phyloP scores from a whole-genome alignment of 2,113 vertebrate genomes.

The Phrynocephalus versicolor region DNA sequence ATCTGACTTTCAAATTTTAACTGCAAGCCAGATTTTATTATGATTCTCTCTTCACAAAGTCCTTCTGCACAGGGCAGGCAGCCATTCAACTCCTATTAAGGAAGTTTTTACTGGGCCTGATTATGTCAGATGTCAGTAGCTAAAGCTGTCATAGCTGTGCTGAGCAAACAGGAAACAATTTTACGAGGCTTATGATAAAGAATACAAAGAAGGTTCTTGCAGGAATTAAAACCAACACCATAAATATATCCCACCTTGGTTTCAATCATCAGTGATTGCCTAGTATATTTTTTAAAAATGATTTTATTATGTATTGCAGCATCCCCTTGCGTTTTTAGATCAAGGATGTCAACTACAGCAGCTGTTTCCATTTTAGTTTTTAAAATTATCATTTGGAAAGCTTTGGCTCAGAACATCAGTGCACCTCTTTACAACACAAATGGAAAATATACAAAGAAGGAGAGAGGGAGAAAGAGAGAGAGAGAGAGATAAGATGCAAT shows the following conservation, averaged over 20 bases:
- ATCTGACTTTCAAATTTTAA: slow-evolving; percentile 30
- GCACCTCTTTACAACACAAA: neutral
- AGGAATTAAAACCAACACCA: slow-evolving; percentile 64
- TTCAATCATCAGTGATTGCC: slow-evolving; percentile 45
- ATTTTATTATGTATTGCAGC: slow-evolving; percentile 1
- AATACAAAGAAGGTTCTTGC: slow-evolving; percentile 60
- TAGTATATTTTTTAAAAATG: neutral
- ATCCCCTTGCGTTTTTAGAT: slow-evolving; percentile 3
- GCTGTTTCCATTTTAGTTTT: slow-evolving; percentile 40
- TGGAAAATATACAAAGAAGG: neutral
- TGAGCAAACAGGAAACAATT: slow-evolving; percentile 51
- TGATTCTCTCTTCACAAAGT: slow-evolving; percentile 50
- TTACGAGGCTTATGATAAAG: slow-evolving; percentile 24
- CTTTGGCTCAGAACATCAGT: neutral
- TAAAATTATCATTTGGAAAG: slow-evolving; percentile 34
- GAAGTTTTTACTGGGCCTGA: slow-evolving; percentile 43
- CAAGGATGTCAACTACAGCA: slow-evolving; percentile 21
- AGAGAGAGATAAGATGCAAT: no score
- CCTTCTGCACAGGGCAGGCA: slow-evolving; percentile 29
- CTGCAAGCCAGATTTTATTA: slow-evolving; percentile 36
- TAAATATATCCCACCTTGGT: slow-evolving; percentile 55
- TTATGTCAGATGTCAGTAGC: slow-evolving; percentile 46
- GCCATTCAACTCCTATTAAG: slow-evolving; percentile 14
- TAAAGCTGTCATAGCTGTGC: slow-evolving; percentile 54
- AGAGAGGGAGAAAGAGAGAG: no score